These are phyloP conservation scores for Phytoseiulus persimilis DNA, from an alignment of 2,888 invertebrate species.

Conservation along the genomic window DNA sequence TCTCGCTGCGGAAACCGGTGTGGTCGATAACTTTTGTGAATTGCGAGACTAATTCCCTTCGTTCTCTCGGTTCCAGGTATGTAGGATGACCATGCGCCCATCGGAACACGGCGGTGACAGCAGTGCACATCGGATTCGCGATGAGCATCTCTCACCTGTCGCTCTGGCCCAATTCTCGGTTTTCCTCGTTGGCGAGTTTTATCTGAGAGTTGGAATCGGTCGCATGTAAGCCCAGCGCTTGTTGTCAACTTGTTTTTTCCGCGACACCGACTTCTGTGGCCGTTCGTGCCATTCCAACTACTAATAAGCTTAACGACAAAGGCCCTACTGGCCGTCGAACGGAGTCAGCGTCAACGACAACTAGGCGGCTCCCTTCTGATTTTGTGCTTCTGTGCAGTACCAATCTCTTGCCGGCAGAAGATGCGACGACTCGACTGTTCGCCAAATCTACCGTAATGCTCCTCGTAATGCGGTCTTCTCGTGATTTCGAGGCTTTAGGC, in stretches of 20 bases:
- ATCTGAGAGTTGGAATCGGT: background rate
- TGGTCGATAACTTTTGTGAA: background rate
- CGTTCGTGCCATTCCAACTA: background rate
- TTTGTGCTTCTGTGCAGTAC: background rate
- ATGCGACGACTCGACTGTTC: background rate
- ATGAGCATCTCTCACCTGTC: background rate
- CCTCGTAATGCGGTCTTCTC: background rate
- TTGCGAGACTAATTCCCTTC: background rate
- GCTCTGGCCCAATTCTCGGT: background rate
- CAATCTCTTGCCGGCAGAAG: background rate
- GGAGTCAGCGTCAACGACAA: background rate
- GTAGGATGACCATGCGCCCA: background rate
- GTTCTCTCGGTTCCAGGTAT: background rate
- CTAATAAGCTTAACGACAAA: background rate
- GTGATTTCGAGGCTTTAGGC: background rate
- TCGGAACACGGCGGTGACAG: background rate
- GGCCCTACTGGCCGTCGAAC: background rate
- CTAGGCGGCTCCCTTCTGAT: background rate
- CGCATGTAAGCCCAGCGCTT: background rate
- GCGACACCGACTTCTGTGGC: background rate
- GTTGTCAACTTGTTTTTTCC: background rate
- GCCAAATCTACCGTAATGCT: background rate
- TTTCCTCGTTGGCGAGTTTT: background rate
- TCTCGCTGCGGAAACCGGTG: background rate
- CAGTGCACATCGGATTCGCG: background rate